These are phyloP conservation scores for Zaprionus capensis DNA, from an alignment of 1,140 invertebrate genomes.

Conservation along the genomic window DNA sequence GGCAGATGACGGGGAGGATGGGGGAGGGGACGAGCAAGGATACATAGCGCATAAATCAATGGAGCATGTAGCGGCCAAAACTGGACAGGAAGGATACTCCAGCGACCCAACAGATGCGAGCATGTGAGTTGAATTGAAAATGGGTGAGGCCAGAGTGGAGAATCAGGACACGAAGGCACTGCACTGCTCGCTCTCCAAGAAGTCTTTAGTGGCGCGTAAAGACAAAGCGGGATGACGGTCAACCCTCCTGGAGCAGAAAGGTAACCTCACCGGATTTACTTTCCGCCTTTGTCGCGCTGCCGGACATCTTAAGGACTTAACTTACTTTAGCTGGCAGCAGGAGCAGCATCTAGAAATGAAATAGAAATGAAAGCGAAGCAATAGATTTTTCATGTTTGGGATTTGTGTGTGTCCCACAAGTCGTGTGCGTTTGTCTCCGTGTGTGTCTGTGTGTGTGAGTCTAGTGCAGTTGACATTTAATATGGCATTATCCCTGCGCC, in stretches of 20 bases:
- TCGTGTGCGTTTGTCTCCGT: constrained; percentile 22
- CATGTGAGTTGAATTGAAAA: constrained; percentile 80
- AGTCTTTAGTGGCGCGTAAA: constrained; percentile 75
- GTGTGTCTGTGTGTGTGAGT: constrained; percentile 40
- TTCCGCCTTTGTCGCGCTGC: constrained; percentile 58
- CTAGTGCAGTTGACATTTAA: constrained; percentile 82
- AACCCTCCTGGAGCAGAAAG: constrained; percentile 56
- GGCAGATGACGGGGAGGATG: neutral
- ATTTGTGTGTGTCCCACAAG: constrained; percentile 76
- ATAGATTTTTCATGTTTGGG: constrained; percentile 82
- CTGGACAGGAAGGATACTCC: constrained; percentile 58
- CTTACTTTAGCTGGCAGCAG: constrained; percentile 45
- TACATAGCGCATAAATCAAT: constrained; percentile 74
- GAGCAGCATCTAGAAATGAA: constrained; percentile 20
- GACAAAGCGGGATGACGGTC: constrained; percentile 62
- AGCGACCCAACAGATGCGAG: constrained; percentile 65
- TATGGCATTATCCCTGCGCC: constrained; percentile 79
- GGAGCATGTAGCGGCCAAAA: constrained; percentile 65
- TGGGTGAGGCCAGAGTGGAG: constrained; percentile 57
- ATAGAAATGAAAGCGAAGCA: constrained; percentile 59
- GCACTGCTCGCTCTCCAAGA: constrained; percentile 38
- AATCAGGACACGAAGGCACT: constrained; percentile 28
- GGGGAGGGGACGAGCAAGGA: constrained; percentile 36
- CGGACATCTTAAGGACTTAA: constrained; percentile 81
- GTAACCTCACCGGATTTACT: constrained; percentile 75